Evolutionary conservation across 2,113 vertebrate genomes (phyloP).

Genomic region (Rhodinocichla rosea): DNA sequence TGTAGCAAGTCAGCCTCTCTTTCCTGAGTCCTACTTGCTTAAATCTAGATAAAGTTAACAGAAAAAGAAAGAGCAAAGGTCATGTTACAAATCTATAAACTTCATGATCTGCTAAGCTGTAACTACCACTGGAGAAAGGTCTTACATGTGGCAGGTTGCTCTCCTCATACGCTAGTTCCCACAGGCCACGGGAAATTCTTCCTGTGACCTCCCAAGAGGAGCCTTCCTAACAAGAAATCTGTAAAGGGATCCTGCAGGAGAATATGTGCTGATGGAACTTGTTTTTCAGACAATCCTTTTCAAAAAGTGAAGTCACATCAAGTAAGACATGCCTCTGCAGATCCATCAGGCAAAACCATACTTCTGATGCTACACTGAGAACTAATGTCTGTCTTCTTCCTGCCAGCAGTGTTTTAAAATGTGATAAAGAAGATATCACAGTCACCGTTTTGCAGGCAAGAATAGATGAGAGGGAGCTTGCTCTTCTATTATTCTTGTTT

Average conservation of each 20-base stretch:
- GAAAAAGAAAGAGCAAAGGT: background rate
- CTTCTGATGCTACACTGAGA: background rate
- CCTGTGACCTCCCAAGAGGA: background rate
- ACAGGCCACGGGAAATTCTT: background rate
- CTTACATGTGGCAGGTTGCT: background rate
- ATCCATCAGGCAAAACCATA: background rate
- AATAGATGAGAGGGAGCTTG: background rate
- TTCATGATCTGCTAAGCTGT: background rate
- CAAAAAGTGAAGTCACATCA: background rate
- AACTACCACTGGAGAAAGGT: background rate
- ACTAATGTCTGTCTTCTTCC: background rate
- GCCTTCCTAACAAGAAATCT: background rate
- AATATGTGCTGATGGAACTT: background rate
- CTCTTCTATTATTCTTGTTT: background rate
- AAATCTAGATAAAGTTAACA: background rate
- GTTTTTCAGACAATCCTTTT: background rate
- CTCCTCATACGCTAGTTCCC: background rate
- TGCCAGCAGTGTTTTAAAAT: background rate
- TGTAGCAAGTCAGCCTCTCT: background rate
- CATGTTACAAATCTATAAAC: background rate
- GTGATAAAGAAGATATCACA: background rate
- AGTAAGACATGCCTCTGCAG: background rate
- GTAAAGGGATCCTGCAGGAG: background rate
- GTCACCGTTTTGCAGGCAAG: background rate
- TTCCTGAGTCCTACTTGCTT: background rate